Conservation (phyloP, 2,797 vertebrate genomes). For the Vireo griseus region DNA sequence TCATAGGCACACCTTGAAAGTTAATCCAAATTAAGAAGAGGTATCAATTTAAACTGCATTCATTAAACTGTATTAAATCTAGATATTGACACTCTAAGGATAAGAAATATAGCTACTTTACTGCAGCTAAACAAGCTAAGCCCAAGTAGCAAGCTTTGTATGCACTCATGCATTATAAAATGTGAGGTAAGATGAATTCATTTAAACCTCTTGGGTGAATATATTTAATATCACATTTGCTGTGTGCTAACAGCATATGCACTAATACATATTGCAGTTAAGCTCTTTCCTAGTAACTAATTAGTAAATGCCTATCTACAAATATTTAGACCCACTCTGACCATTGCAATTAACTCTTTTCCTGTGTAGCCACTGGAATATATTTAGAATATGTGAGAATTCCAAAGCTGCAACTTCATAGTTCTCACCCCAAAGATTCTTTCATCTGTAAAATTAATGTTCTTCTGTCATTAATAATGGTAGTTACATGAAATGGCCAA, state of each 20-base stretch:
- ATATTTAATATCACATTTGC: background rate
- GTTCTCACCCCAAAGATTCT: background rate
- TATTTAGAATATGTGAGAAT: background rate
- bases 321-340: background rate
- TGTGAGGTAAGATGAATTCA: background rate
- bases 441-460: background rate
- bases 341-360: background rate
- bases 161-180: fast-evolving
- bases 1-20: background rate
- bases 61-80: background rate
- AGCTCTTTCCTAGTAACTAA: background rate
- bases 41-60: background rate
- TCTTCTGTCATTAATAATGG: background rate
- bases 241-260: background rate
- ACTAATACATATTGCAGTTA: background rate
- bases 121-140: background rate
- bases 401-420: background rate
- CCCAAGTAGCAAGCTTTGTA: background rate
- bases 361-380: background rate
- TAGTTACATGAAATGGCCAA: background rate
- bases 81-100: background rate
- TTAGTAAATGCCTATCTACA: fast-evolving
- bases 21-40: slow-evolving; percentile 3
- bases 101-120: background rate
- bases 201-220: background rate